These are phyloP conservation scores for Alcis repandata DNA, from an alignment of 2,888 invertebrate species.

Conservation along the genomic window DNA sequence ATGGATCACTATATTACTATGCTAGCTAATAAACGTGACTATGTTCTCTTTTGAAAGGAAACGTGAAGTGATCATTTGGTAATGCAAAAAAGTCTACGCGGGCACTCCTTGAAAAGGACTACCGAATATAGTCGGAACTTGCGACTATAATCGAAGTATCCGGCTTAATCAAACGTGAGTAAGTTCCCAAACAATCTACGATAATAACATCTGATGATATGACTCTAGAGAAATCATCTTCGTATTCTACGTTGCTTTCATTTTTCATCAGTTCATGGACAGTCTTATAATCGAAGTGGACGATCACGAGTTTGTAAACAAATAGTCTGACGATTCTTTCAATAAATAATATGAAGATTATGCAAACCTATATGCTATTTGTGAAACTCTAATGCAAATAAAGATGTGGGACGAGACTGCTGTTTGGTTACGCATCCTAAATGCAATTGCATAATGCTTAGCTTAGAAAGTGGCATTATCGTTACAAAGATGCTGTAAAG, in stretches of 20 bases:
- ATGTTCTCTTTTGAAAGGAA: neutral
- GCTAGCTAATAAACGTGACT: constrained; percentile 10
- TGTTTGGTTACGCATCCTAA: constrained; percentile 20
- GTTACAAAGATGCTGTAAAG: neutral
- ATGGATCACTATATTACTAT: constrained; percentile 20
- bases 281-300: constrained; percentile 8
- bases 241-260: neutral
- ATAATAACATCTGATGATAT: no score
- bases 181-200: no score
- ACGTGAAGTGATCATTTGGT: neutral
- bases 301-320: constrained; percentile 27
- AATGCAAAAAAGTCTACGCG: neutral
- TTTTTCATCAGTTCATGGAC: neutral
- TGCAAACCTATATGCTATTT: constrained; percentile 17
- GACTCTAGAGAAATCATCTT: neutral
- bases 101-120: no score
- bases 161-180: no score
- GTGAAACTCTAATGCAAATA: constrained; percentile 29
- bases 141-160: no score
- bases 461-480: constrained; percentile 19
- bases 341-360: constrained; percentile 11
- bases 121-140: no score
- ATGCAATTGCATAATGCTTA: constrained; percentile 30
- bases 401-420: constrained; percentile 18
- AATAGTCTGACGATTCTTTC: constrained; percentile 1